Base-by-base conservation (phyloP, 2,113 vertebrate species). In the Circaetus gallicus region DNA sequence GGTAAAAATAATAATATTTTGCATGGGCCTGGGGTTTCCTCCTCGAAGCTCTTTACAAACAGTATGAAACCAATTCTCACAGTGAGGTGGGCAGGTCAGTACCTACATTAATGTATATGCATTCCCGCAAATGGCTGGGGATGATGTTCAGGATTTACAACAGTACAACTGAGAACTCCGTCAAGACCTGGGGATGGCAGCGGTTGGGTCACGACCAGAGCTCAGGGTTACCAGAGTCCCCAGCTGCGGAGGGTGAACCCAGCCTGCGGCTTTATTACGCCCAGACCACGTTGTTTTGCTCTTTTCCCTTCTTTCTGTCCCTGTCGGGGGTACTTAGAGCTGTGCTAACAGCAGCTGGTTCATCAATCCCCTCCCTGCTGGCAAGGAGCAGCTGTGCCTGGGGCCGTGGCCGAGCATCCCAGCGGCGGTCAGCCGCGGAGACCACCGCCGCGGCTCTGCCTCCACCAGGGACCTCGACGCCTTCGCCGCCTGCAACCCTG, bases 261-360 rank as follows among this genome's bases (percentile, higher is more conserved):
- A 94, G 20, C 34, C 43, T 45, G 45, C 1, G 31, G 32, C 29
- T 84, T 40, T 43, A 28, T 52, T 55, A 36, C 19, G 6, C 25
- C 14, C 29, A 13, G 21, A 58, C 21, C 6, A 2, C 0, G 0
- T 0, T 42, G 15, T 36, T 53, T 86, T 83, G 14, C 28, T 19
- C 28, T 28, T 67, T 82, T 63, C 7, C 32, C n/a, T 58, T 90
- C 59, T 78, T 77, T 78, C 26, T 20, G 16, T 26, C 25, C 58
- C 49, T 58, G 45, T 45, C 3, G 11, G 21, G 53, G 70, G 34
- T 38, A n/a, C 59, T 82, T 29, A 25, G 36, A 89, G 42, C 42
- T 78, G 36, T 21, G 40, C 76, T 81, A 61, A 61, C 12, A 82
- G 40, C 69, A 50, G 34, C 79, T 85, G 38, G 53, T 58, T 74